A percentile compares a stretch with the other conserved stretches of the same genome.
Conservation (phyloP, 2,797 vertebrate genomes). For the Zenarchopterus dispar region DNA sequence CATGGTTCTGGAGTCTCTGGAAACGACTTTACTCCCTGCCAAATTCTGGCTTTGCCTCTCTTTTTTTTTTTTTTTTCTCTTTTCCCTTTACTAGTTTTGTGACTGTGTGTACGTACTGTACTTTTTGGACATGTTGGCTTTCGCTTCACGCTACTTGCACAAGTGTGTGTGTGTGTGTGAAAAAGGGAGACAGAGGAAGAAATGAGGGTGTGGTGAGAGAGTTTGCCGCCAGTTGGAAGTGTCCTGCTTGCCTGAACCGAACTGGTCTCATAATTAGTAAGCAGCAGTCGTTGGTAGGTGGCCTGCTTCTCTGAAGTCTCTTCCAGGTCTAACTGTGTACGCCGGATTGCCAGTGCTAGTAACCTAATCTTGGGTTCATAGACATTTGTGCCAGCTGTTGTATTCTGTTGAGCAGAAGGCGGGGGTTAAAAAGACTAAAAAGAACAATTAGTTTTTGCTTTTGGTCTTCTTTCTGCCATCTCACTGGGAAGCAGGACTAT, state of each 20-base stretch:
- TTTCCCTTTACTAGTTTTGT: slow-evolving; percentile 41
- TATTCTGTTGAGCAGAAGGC: not conserved
- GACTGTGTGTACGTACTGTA: slow-evolving; percentile 43
- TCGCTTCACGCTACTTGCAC: slow-evolving; percentile 56
- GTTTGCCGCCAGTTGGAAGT: slow-evolving; percentile 72
- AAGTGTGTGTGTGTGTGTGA: slow-evolving; percentile 22
- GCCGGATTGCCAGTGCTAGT: slow-evolving; percentile 13
- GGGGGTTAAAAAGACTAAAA: not conserved
- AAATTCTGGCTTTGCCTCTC: slow-evolving; percentile 64
- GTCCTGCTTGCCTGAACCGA: slow-evolving; percentile 64
- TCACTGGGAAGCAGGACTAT: too few species aligned
- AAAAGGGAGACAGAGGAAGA: slow-evolving; percentile 36
- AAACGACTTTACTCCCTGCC: slow-evolving; percentile 70
- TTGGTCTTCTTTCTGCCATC: not conserved
- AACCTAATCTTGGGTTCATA: slow-evolving; percentile 16
- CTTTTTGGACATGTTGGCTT: slow-evolving; percentile 64
- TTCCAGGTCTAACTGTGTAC: slow-evolving; percentile 14
- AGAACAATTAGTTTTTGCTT: slow-evolving; percentile 14
- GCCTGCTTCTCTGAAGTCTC: slow-evolving; percentile 31
- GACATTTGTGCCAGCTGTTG: slow-evolving; percentile 20
- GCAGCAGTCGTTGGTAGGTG: slow-evolving; percentile 50
- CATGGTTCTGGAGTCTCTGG: slow-evolving; percentile 76
- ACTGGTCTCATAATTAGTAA: slow-evolving; percentile 55
- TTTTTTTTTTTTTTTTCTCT: slow-evolving; percentile 48
- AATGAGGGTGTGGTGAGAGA: slow-evolving; percentile 78